Base-by-base conservation (phyloP, 2,888 invertebrate species). In the Orgyia antiqua region DNA sequence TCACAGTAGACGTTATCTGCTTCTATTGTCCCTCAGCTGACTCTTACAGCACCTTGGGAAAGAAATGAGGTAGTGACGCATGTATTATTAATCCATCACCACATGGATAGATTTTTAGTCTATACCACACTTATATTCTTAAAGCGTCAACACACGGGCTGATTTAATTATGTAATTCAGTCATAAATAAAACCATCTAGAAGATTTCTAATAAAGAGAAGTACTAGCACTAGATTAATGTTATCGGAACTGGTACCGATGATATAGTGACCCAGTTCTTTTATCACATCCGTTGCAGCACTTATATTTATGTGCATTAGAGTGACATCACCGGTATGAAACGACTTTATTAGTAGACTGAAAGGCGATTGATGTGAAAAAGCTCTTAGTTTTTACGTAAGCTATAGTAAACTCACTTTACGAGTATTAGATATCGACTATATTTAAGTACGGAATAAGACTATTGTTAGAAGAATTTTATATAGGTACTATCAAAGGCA, bases 251-350 rank as follows among this genome's bases (percentile, higher is more conserved):
- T 25, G 21, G 31, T 42, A 23, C 39, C 25, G 36, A 36, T 49
- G 53, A 39, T 54, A 56, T 42, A 49, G 31, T 44, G 53, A 37
- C 55, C 60, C 41, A 54, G 31, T 52, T 61, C 41, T 47, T 54
- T 58, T 59, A 60, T 60, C 63, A 46, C 43, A 42, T 56, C 45
- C 39, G 48, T 31, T 37, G 27, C 48, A 49, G 46, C 45, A 51
- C 36, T 49, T 33, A 57, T 55, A 62, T 63, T 66, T 65, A 60
- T 56, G 49, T 49, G 48, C 39, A 48, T 48, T 43, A 46, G 24
- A 49, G 45, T 69, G 68, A 66, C 61, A 56, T 68, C 68, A 68
- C 46, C 42, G 33, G 39, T 60, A 66, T 67, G 62, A 66, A 67
- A 58, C 47, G 38, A 31, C 24, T 55, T 67, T 60, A 47, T 51